Percentiles rank a stretch among this genome's conserved stretches.
Conservation (phyloP, 2,888 invertebrate species). For the Acanthacorydalis orientalis region DNA sequence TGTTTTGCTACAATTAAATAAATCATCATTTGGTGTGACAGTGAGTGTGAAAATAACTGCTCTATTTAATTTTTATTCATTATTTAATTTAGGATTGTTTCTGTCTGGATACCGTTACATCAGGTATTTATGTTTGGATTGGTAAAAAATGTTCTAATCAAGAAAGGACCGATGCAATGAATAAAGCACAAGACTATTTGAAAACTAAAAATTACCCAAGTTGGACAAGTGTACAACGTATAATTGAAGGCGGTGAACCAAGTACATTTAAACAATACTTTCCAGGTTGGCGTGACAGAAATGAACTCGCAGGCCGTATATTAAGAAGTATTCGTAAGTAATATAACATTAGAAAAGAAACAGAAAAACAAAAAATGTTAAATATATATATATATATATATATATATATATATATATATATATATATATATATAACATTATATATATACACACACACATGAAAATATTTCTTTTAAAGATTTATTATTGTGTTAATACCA, state of each 20-base stretch:
- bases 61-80: too few species aligned
- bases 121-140: conserved; percentile 73
- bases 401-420: too few species aligned
- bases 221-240: conserved; percentile 57
- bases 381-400: too few species aligned
- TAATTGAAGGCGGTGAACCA: conserved; percentile 72
- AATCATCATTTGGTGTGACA: too few species aligned
- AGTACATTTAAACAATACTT: conserved; percentile 83
- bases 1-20: too few species aligned
- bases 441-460: too few species aligned
- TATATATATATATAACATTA: too few species aligned
- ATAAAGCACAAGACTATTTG: conserved; percentile 49
- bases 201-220: conserved; percentile 54
- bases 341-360: conserved; percentile 12
- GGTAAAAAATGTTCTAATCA: conserved; percentile 55
- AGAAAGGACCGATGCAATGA: conserved; percentile 59
- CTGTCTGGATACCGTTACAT: conserved; percentile 58
- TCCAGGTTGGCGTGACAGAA: conserved; percentile 52
- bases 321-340: conserved; percentile 10
- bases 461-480: too few species aligned
- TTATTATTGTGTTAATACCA: too few species aligned
- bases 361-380: not conserved
- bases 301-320: conserved; percentile 42
- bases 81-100: conserved; percentile 46
- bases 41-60: too few species aligned